Base-by-base conservation (phyloP, 2,113 vertebrate species). In the Condylura cristata region DNA sequence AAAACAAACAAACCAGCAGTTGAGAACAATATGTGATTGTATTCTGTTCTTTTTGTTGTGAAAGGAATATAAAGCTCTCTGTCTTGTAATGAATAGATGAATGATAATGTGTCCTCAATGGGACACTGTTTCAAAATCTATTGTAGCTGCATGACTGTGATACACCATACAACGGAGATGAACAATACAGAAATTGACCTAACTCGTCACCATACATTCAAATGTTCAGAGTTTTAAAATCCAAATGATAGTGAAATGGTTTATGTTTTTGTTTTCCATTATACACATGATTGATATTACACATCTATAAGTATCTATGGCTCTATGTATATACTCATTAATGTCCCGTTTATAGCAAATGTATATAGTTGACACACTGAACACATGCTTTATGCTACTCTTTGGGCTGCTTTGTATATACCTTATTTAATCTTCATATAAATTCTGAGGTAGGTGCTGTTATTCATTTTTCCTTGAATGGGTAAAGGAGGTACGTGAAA, bases 61-160 rank as follows among this genome's bases (percentile, higher is more conserved):
- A 76, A 89, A 51, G 30, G 90, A 90, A 95, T 75, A 68, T 32
- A 89, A 95, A 81, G 74, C 37, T 16, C 90, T 96, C 80, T 95
- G 90, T 86, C 90, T 60, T 30, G n/a, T 68, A 81, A 91, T 76
- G 86, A 94, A 81, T 84, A 95, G 96, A 96, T 90, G 92, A 78
- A 79, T 85, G 93, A 87, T 81, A 78, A 85, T 53, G 24, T 8
- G 34, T 87, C 22, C 66, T 94, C 91, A 93, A 41, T 87, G 39
- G 81, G 87, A 91, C 68, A 90, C 34, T 94, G 95, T 97, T 83
- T 89, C 70, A 37, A 81, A 86, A 75, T 86, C 86, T 72, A 13
- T 56, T 86, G 93, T 72, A 63, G 93, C 89, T 95, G 65, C 41
- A 66, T n/a, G 48, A 46, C 86, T 34, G 37, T n/a, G 37, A 6